Evolutionary conservation across 1,140 invertebrate species (phyloP).

Genomic region (Tetragonula clypearis): DNA sequence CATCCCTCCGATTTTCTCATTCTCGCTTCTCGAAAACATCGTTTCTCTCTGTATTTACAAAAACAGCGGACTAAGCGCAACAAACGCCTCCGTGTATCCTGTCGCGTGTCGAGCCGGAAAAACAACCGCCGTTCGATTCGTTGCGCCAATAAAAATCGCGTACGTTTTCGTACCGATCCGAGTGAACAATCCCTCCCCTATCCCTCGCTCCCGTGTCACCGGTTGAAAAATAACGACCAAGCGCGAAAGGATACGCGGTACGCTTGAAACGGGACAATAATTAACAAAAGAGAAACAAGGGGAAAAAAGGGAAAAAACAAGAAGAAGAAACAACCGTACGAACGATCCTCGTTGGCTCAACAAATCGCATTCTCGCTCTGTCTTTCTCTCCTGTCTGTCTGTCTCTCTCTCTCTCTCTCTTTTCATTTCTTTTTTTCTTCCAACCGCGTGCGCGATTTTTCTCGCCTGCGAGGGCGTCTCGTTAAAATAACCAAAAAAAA

Average conservation of each 20-base stretch:
- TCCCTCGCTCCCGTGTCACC: not conserved
- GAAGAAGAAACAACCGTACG: slow-evolving; percentile 1
- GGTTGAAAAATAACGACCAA: not conserved
- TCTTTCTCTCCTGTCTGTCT: too few species aligned
- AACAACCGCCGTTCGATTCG: not conserved
- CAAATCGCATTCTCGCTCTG: slow-evolving; percentile 24
- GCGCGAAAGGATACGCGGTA: slow-evolving; percentile 8
- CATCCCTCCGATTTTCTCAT: not conserved
- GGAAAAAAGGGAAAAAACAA: too few species aligned
- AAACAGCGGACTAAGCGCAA: not conserved
- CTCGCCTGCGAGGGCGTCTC: slow-evolving; percentile 5
- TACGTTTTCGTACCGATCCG: not conserved
- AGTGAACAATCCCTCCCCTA: not conserved
- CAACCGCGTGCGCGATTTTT: slow-evolving; percentile 52
- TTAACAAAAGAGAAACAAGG: slow-evolving; percentile 6
- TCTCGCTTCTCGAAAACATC: not conserved
- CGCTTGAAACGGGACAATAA: not conserved
- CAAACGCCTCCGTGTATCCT: slow-evolving; percentile 12
- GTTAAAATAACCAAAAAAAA: slow-evolving; percentile 71
- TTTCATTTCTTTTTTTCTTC: slow-evolving; percentile 8
- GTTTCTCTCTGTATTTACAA: slow-evolving; percentile 27
- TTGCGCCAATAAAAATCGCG: not conserved
- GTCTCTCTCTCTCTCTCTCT: slow-evolving; percentile 30
- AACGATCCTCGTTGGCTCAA: slow-evolving; percentile 41
- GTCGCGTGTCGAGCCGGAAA: not conserved